phyloP scores from a whole-genome alignment of 2,113 vertebrate genomes.

The Thermophis baileyi region DNA sequence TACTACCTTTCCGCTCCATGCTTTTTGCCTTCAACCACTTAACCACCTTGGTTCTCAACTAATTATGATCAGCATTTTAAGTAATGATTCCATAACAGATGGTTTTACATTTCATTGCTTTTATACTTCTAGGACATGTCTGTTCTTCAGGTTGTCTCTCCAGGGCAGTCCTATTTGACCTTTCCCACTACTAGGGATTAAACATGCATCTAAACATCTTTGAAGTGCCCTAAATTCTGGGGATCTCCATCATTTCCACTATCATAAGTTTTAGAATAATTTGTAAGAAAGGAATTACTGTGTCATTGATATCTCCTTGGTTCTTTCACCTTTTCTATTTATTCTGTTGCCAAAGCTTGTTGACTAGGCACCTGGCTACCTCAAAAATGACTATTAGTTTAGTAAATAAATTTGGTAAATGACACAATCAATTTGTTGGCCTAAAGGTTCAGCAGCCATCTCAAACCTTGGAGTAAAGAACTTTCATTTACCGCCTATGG shows the following conservation, averaged over 20 bases:
- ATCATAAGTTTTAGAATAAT: neutral
- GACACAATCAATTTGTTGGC: neutral
- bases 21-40: neutral
- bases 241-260: neutral
- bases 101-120: neutral
- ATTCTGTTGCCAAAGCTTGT: neutral
- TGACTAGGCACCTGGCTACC: neutral
- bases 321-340: neutral
- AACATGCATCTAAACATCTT: neutral
- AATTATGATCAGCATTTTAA: neutral
- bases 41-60: neutral
- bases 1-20: neutral
- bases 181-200: neutral
- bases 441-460: neutral
- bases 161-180: neutral
- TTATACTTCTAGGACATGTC: neutral
- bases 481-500: neutral
- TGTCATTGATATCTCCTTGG: neutral
- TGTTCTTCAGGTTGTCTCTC: neutral
- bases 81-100: neutral
- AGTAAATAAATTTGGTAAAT: neutral
- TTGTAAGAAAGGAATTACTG: neutral
- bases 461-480: neutral
- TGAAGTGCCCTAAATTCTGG: neutral
- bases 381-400: neutral